Evolutionary conservation across 1,140 invertebrate genomes (phyloP), one percentile per base, ranked within the genome.

Genomic region (Eumeta japonica): DNA sequence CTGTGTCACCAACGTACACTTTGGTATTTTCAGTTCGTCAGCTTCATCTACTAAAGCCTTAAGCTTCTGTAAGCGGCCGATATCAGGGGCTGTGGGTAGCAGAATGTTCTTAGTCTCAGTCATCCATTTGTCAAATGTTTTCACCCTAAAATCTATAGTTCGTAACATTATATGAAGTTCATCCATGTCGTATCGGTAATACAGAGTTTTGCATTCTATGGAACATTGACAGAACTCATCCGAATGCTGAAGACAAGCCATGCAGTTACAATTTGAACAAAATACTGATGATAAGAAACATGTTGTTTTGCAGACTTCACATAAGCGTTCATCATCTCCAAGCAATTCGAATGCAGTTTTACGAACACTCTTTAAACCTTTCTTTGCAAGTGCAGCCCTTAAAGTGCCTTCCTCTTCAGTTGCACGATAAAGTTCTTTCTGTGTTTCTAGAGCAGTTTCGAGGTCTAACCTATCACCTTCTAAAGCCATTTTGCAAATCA

Each of bases 401-500:
- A 86, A 50, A 45, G 80, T 79, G 37, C 85, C 89, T 66, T 95
- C 92, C 42, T 82, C 79, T 34, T 92, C 85, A 10, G 94, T 85
- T 82, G 95, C 94, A 54, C 79, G 76, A 1, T 88, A 58, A 80
- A 96, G 85, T 61, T 97, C 92, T 49, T 90, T 82, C 64, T 92
- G 91, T 28, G 91, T 89, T 35, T 88, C 86, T 11, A 88, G 82
- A 24, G 90, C 90, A 17, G 94, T 83, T 35, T 87, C 85, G 16
- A 94, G 83, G 54, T 95, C 91, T 20, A 99, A 74, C 32, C 84
- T 83, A 43, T 95, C 88, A n/a, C 91, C 87, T 60, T 92, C 86
- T 20, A 89, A 62, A 15, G 94, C 94, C 93, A 99, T 98, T 78
- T 97, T 97, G 70, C 97, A 97, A 14, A 99, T 87, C 10, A 99